Conservation (phyloP, 2,888 invertebrate species). For the Patella ulyssiponensis region DNA sequence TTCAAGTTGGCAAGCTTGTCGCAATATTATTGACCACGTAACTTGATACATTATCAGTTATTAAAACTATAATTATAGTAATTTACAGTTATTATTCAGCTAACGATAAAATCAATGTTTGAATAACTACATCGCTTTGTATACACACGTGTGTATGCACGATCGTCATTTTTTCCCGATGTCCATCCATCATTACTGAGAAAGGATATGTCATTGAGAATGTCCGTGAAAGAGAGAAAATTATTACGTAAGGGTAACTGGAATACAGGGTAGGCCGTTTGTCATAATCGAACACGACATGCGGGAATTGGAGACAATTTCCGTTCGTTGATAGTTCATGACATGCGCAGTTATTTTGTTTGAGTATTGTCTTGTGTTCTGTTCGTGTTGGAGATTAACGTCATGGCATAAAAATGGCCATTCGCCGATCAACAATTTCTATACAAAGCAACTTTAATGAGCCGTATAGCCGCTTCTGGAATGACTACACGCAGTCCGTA, state of each 20-base stretch:
- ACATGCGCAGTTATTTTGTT: constrained; percentile 7
- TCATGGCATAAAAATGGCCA: background rate
- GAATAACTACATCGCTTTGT: background rate
- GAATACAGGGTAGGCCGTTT: background rate
- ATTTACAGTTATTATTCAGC: too few species aligned
- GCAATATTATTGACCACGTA: too few species aligned
- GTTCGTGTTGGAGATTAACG: constrained; percentile 4
- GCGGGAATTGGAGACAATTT: constrained; percentile 4
- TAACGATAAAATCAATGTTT: too few species aligned
- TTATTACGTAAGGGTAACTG: constrained; percentile 12
- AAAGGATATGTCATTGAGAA: constrained; percentile 1
- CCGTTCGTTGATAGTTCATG: background rate
- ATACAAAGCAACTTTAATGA: constrained; percentile 1
- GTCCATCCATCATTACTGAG: background rate
- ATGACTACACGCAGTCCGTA: constrained; percentile 5
- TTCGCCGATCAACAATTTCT: background rate
- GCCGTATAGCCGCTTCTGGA: background rate
- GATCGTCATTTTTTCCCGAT: background rate
- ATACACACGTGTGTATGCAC: constrained; percentile 7
- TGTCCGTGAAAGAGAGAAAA: background rate
- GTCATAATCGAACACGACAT: constrained; percentile 1
- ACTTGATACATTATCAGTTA: too few species aligned
- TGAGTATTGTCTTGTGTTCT: background rate
- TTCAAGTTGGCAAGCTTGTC: too few species aligned
- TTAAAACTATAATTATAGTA: too few species aligned